Conservation (phyloP, 2,888 invertebrate species). For the Azorinus chamasolen region DNA sequence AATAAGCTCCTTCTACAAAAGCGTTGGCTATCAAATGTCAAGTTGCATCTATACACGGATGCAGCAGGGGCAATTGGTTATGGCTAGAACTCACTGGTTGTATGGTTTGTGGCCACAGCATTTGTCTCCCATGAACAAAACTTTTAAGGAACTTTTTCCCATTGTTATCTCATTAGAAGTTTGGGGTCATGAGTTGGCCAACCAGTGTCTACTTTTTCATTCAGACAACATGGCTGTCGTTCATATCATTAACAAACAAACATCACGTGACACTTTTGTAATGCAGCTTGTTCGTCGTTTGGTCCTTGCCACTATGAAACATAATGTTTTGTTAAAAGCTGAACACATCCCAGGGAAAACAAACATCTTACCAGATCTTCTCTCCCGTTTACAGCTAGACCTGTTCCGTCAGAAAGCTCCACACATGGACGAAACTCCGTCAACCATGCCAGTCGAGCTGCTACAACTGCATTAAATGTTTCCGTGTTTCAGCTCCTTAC, state of each 20-base stretch:
- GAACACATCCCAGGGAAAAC: slow-evolving; percentile 43
- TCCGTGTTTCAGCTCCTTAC: slow-evolving; percentile 4
- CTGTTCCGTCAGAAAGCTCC: slow-evolving; percentile 33
- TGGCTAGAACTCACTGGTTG: slow-evolving; percentile 29
- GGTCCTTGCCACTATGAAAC: slow-evolving; percentile 36
- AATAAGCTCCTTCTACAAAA: slow-evolving; percentile 16
- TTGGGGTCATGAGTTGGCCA: slow-evolving; percentile 21
- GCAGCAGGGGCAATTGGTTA: slow-evolving; percentile 33
- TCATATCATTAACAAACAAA: slow-evolving; percentile 43
- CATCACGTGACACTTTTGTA: slow-evolving; percentile 27
- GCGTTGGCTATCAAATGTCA: slow-evolving; percentile 14
- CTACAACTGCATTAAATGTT: slow-evolving; percentile 1
- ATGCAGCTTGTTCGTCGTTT: slow-evolving; percentile 48
- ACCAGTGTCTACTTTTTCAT: slow-evolving; percentile 33
- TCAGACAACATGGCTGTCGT: slow-evolving; percentile 49
- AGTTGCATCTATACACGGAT: slow-evolving; percentile 38
- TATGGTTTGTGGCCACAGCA: slow-evolving; percentile 21
- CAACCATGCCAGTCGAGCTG: slow-evolving; percentile 13
- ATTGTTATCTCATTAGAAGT: slow-evolving; percentile 53
- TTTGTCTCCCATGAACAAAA: slow-evolving; percentile 16
- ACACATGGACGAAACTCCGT: slow-evolving; percentile 18
- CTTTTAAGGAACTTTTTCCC: slow-evolving; percentile 53
- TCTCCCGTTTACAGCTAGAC: slow-evolving; percentile 54
- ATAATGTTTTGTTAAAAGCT: slow-evolving; percentile 35
- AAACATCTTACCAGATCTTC: slow-evolving; percentile 46